phyloP scores from a whole-genome alignment of 2,113 vertebrate species.

The Pitta sordida region DNA sequence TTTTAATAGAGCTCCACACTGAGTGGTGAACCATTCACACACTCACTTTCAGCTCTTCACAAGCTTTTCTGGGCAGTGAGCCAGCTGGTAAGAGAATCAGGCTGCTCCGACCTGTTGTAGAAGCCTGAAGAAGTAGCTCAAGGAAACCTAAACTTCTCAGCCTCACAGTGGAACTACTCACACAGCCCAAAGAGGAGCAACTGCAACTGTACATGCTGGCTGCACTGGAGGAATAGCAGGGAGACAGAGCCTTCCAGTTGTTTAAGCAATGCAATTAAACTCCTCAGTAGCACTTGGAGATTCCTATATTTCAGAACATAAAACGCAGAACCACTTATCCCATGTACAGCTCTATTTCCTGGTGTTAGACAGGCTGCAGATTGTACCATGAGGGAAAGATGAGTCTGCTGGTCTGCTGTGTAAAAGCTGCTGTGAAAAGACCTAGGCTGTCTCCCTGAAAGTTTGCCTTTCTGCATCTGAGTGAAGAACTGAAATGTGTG shows the following conservation, averaged over 20 bases:
- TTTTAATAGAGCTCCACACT: background rate
- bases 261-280: background rate
- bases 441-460: background rate
- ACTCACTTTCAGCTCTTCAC: slow-evolving; percentile 21
- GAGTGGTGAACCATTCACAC: slow-evolving; percentile 34
- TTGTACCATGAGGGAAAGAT: background rate
- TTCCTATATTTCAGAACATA: background rate
- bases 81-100: slow-evolving; percentile 8
- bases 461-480: background rate
- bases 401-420: background rate
- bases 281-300: background rate
- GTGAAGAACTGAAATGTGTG: background rate
- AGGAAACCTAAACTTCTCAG: background rate
- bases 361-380: background rate
- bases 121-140: background rate
- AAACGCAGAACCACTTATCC: background rate
- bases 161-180: background rate
- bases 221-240: background rate
- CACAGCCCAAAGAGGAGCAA: background rate
- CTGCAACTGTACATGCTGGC: rapidly evolving
- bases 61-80: slow-evolving; percentile 44
- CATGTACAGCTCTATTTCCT: background rate
- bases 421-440: background rate
- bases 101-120: background rate
- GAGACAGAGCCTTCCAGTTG: background rate